These are phyloP conservation scores for Neopelma chrysocephalum DNA, from an alignment of 2,797 vertebrate species.

Conservation along the genomic window DNA sequence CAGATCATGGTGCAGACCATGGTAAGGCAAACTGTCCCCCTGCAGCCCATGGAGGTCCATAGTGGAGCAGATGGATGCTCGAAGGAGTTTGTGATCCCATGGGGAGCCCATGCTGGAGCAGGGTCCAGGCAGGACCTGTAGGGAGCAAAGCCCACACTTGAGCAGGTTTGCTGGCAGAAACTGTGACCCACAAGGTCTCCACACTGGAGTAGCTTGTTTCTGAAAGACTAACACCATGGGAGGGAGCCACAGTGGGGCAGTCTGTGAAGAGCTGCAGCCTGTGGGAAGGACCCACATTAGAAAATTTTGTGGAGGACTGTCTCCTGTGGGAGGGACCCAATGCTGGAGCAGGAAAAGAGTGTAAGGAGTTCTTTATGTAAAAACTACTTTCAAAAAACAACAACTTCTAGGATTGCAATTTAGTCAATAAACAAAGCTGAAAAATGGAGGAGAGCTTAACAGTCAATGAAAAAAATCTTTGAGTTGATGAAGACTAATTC, in stretches of 20 bases:
- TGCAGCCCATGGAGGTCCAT: neutral
- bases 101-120: neutral
- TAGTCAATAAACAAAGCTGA: neutral
- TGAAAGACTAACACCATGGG: neutral
- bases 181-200: no score
- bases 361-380: neutral
- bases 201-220: neutral
- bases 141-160: fast-evolving
- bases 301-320: no score
- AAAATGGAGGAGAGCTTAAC: neutral
- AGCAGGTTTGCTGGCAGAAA: neutral
- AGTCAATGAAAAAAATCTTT: neutral
- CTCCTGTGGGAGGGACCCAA: neutral
- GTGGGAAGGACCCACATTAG: neutral
- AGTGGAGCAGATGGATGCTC: neutral
- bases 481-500: neutral
- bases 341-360: neutral
- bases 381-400: neutral
- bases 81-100: neutral
- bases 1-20: neutral
- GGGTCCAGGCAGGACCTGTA: neutral
- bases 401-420: neutral
- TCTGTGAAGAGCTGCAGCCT: neutral
- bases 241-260: neutral
- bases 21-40: neutral